phyloP scores from a whole-genome alignment of 2,113 vertebrate species.

The Setophaga coronata region DNA sequence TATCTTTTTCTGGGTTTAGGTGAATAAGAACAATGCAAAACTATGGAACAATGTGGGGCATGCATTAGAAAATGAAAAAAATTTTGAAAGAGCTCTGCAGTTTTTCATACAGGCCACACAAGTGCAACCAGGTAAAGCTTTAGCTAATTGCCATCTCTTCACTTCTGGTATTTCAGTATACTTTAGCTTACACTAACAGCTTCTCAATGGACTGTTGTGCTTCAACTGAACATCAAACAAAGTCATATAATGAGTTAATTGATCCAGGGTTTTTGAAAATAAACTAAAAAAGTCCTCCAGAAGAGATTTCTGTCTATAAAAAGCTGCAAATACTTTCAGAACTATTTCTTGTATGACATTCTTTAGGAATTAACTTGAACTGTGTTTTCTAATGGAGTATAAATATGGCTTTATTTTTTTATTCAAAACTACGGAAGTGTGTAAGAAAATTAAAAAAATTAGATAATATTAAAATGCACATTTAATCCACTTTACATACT shows the following conservation, averaged over 20 bases:
- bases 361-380: background rate
- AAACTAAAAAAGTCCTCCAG: background rate
- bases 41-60: conserved; percentile 99
- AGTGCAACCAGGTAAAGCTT: conserved; percentile 91
- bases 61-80: conserved; percentile 94
- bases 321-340: background rate
- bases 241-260: background rate
- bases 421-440: background rate
- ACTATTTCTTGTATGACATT: background rate
- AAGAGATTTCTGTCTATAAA: background rate
- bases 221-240: background rate
- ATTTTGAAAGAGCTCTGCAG: conserved; percentile 87
- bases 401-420: background rate
- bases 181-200: background rate
- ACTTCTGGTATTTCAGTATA: background rate
- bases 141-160: background rate
- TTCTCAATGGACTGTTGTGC: background rate
- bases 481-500: background rate
- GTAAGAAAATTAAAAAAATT: background rate
- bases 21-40: conserved; percentile 98
- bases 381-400: background rate
- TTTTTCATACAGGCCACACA: conserved; percentile 95
- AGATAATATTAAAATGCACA: background rate
- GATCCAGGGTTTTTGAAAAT: background rate
- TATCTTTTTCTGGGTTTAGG: conserved; percentile 72